Conservation (phyloP, 2,113 vertebrate genomes). For the Chaenocephalus aceratus region DNA sequence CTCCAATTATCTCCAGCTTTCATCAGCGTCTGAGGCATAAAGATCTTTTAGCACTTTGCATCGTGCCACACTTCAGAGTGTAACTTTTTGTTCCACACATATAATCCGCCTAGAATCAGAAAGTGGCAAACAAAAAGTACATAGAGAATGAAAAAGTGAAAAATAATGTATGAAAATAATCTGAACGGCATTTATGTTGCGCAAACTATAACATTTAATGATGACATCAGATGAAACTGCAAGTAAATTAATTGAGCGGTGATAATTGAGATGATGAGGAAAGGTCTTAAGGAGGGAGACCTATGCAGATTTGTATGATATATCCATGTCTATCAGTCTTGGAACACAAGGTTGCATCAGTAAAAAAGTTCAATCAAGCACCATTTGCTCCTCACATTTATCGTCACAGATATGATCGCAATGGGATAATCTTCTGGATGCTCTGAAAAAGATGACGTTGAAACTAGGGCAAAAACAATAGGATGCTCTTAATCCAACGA, state of each 20-base stretch:
- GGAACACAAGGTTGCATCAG: not conserved
- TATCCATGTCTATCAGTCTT: not conserved
- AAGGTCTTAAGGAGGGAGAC: not conserved
- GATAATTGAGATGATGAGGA: not conserved
- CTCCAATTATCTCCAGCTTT: slow-evolving; percentile 67
- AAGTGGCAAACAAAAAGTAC: slow-evolving; percentile 1
- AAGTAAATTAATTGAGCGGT: not conserved
- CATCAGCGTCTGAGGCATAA: slow-evolving; percentile 45
- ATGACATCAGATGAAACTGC: not conserved
- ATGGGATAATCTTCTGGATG: not conserved
- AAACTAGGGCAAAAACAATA: not conserved
- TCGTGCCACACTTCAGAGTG: slow-evolving; percentile 22
- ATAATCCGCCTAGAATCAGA: slow-evolving; percentile 2
- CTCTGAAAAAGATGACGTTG: not conserved
- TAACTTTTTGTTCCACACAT: slow-evolving; percentile 25
- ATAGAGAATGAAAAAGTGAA: not conserved
- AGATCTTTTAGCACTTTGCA: slow-evolving; percentile 49
- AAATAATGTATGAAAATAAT: not conserved
- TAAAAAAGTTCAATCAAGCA: not conserved
- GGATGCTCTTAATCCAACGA: not conserved
- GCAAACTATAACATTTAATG: not conserved
- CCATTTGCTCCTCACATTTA: not conserved
- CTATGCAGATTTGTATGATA: not conserved
- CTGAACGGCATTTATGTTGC: not conserved
- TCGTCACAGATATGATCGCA: not conserved